Evolutionary conservation across 2,113 vertebrate species (phyloP), one percentile per base, ranked within the genome.

Genomic region (Anser brachyrhynchus): DNA sequence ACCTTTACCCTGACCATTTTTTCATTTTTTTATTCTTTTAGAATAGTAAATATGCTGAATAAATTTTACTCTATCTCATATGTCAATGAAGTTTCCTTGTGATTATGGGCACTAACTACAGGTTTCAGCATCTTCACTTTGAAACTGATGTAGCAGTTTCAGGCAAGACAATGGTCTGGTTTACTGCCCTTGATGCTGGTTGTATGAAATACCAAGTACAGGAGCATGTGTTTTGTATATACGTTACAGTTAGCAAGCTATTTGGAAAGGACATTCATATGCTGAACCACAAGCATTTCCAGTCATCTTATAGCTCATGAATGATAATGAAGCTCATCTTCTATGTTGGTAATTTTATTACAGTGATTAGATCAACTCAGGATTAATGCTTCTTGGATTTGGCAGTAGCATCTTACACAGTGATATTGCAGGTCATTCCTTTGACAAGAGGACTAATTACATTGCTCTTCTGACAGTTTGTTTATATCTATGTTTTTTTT

Each of bases 341-440:
- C 57, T 33, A 11, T 22, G 29, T 25, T 65, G 19, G 57, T 75
- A 87, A 81, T 94, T 93, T 92, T 92, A 81, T 86, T 89, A 61
- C 2, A 2, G 43, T 58, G 41, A 73, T 66, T 5, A 2, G 31
- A 94, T 87, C 70, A 72, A 54, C 64, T 75, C n/a, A 62, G n/a
- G 64, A 91, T 82, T 94, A 82, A 82, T 37, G 31, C 41, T 75
- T 54, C 81, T 73, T 44, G 55, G 46, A 58, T 91, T 82, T 85
- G 78, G 25, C 58, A 73, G 57, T 73, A 90, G 52, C 26, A 16
- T 76, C 33, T 92, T 61, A 64, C 10, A 23, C 16, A 23, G 39
- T 13, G 35, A 64, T 73, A 51, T 25, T 78, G 39, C 35, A 76
- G 75, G 71, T 76, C 82, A 21, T 41, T 39, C 16, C 51, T 91